phyloP scores from a whole-genome alignment of 1,140 invertebrate genomes.

The Campoletis sonorensis region DNA sequence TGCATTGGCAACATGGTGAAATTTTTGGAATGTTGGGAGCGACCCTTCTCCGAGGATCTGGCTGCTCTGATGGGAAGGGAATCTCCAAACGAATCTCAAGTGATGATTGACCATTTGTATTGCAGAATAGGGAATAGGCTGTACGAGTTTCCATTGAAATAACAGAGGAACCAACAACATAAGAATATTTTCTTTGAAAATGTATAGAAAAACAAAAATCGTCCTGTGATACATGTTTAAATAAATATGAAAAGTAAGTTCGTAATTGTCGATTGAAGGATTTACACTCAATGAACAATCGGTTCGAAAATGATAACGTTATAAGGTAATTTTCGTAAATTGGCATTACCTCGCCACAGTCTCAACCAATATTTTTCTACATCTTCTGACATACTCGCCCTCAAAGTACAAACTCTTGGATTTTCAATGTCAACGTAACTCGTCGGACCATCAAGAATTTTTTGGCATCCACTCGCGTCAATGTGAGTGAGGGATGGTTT shows the following conservation, averaged over 20 bases:
- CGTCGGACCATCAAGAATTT: conserved; percentile 60
- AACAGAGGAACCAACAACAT: background rate
- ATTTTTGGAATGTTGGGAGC: conserved; percentile 68
- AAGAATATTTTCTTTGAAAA: background rate
- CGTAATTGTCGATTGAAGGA: conserved; percentile 11
- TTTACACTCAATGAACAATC: conserved; percentile 32
- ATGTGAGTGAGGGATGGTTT: conserved; percentile 66
- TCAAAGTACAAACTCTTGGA: conserved; percentile 66
- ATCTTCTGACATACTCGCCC: conserved; percentile 62
- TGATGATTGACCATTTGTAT: conserved; percentile 66
- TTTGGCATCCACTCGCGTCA: conserved; percentile 65
- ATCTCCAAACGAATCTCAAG: conserved; percentile 55
- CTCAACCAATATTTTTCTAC: conserved; percentile 64
- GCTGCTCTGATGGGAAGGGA: conserved; percentile 68
- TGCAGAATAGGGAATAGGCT: conserved; percentile 76
- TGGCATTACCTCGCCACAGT: conserved; percentile 65
- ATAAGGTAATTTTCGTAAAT: conserved; percentile 61
- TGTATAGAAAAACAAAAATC: background rate
- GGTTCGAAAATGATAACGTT: conserved; percentile 68
- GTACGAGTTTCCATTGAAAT: conserved; percentile 66
- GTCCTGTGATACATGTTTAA: background rate
- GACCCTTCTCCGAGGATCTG: conserved; percentile 72
- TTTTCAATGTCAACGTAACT: conserved; percentile 56
- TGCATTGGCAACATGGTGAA: conserved; percentile 79
- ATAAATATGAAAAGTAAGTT: conserved; percentile 25